Conservation (phyloP, 2,797 vertebrate species). For the Mionectes olivaceus region DNA sequence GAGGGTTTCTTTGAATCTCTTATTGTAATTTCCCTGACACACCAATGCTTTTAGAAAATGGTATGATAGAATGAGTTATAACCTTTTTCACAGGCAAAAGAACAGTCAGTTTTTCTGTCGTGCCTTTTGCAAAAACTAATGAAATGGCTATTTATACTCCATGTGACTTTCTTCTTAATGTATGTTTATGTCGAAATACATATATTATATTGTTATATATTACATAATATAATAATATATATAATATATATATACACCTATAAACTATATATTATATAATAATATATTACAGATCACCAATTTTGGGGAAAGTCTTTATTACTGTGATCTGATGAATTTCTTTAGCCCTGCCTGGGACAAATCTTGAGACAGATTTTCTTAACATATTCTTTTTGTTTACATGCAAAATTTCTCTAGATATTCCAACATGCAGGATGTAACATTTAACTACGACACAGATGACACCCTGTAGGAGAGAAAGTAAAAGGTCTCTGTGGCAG, state of each 20-base stretch:
- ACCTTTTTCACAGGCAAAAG: not conserved
- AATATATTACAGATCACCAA: rapidly evolving
- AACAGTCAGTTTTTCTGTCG: not conserved
- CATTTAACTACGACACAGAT: not conserved
- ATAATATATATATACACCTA: too few relatives aligned
- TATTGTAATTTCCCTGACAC: not conserved
- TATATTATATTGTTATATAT: not conserved
- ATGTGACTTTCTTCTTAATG: not conserved
- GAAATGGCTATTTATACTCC: not conserved
- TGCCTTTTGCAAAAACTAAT: not conserved
- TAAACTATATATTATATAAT: not conserved
- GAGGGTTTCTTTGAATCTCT: not conserved
- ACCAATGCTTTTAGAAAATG: not conserved
- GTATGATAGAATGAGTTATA: not conserved
- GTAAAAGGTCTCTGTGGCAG: not conserved
- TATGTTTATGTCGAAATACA: not conserved
- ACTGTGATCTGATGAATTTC: not conserved
- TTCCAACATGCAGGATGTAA: not conserved
- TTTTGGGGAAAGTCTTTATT: not conserved
- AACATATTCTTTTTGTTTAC: not conserved
- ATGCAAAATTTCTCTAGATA: not conserved
- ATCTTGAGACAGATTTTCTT: not conserved
- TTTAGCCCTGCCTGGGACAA: not conserved
- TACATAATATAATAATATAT: not conserved
- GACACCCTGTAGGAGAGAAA: not conserved